Base-by-base conservation (phyloP, 2,113 vertebrate genomes). In the Sinocyclocheilus anshuiensis region DNA sequence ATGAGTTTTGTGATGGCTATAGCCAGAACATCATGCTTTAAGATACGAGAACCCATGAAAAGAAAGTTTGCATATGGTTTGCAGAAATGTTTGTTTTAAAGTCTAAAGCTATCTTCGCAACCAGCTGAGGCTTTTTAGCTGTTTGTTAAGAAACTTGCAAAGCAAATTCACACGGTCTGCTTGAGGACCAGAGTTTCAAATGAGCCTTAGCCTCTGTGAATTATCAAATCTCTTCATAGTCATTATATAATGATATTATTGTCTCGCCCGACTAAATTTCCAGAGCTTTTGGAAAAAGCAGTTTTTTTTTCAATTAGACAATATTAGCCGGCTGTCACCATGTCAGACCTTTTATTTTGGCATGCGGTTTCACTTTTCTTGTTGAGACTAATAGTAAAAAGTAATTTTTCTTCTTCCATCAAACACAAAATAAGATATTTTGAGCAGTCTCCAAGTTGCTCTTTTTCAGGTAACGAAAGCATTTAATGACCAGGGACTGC, bases 111-210 rank as follows among this genome's bases (percentile, higher is more conserved):
- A 61, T n/a, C 76, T 29, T 77, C 0, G 45, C 48, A 20, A 59
- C 16, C 74, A 50, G 42, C 42, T 50, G 42, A 50, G 7, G 13
- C 18, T 22, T 59, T 79, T 79, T 48, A 50, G 74, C 39, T 59
- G 53, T 79, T 76, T 76, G 74, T n/a, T 50, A 45, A 76, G 45
- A 50, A 76, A 50, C 74, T 76, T 76, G 42, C 39, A 24, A 76
- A 50, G 74, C n/a, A 76, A 45, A 76, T 50, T 42, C 20, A n/a
- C 8, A 39, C 0, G 29, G 9, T 39, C 12, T 65, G 9, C 22
- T 81, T 48, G 11, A 29, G 22, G n/a, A 65, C n/a, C n/a, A 26
- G 29, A 59, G 20, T 45, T 45, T 45, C 9, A 45, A 45, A 10
- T 45, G 42, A 45, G 22, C 12, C 12, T 65, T 65, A 26, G 39